A percentile compares a stretch with the other conserved stretches of the same genome.
Evolutionary conservation across 2,888 invertebrate genomes (phyloP).

Genomic region (Caenorhabditis sp.): DNA sequence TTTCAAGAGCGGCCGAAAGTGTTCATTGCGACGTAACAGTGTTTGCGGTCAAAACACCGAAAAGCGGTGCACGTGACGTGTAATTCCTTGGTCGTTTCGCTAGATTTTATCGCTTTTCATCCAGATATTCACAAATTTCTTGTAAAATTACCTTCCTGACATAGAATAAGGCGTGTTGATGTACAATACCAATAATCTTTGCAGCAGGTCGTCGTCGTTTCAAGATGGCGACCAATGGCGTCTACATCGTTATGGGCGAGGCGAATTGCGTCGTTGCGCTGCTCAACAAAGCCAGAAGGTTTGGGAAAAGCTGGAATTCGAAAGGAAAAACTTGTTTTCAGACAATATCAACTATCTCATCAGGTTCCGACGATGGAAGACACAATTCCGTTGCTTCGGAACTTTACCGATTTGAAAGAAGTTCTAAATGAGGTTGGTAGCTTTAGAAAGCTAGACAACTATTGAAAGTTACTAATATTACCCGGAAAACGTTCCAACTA

Average conservation of each 20-base stretch:
- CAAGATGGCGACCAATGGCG: slow-evolving; percentile 86
- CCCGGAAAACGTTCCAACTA: slow-evolving; percentile 81
- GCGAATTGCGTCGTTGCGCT: slow-evolving; percentile 93
- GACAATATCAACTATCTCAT: slow-evolving; percentile 66
- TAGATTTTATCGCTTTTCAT: slow-evolving; percentile 44
- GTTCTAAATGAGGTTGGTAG: slow-evolving; percentile 86
- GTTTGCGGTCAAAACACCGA: slow-evolving; percentile 45
- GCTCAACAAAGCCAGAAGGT: slow-evolving; percentile 85
- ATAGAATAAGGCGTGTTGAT: too few species aligned
- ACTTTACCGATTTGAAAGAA: slow-evolving; percentile 90
- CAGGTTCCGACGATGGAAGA: slow-evolving; percentile 83
- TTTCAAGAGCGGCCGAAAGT: not conserved
- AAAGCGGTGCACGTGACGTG: slow-evolving; percentile 51
- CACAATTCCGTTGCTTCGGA: slow-evolving; percentile 87
- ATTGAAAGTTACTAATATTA: too few species aligned
- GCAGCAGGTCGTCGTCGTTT: slow-evolving; percentile 31
- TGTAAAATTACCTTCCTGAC: not conserved
- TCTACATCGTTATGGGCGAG: slow-evolving; percentile 95
- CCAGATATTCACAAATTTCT: slow-evolving; percentile 11
- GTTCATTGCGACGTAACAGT: slow-evolving; percentile 16
- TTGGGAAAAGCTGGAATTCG: not conserved
- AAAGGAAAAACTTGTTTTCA: slow-evolving; percentile 9
- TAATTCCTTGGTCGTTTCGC: slow-evolving; percentile 25
- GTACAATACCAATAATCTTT: not conserved
- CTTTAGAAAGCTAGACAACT: too few species aligned